Evolutionary conservation across 2,888 invertebrate species (phyloP), one percentile per base, ranked within the genome.

Genomic region (Morpho deidamia): DNA sequence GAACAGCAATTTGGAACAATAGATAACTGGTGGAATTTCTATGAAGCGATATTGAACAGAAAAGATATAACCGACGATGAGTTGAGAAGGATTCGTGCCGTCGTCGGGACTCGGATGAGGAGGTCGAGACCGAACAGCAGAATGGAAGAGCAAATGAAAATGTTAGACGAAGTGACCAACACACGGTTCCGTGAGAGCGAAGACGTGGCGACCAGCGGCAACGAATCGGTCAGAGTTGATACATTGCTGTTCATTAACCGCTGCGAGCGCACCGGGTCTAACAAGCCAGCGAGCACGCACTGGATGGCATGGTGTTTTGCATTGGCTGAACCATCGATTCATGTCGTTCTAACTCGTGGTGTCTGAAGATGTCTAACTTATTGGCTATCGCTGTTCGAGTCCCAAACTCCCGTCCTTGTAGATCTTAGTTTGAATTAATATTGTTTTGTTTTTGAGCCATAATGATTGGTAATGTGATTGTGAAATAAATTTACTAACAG

Each of bases 21-120:
- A 11, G 90, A 90, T 50, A 83, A 83, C 58, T 90, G 90, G 90
- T 90, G 90, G 90, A 73, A 68, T 1, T 83, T 86, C 43, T 90
- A 90, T 68, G 88, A 90, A 65, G 72, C 76, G 0, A 78, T 89
- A 5, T 48, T 88, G 0, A 83, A 79, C 40, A 83, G 78, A 2
- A 67, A 70, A 8, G 74, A 78, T 5, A 72, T 74, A 0, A 71
- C 72, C 0, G 76, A 71, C 2, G 80, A 83, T 49, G 82, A 85
- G 0, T 55, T 81, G 11, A 74, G 65, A 49, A 68, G 79, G 11
- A 74, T 86, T 0, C 61, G 74, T 7, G 69, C 76, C 0, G 74
- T 83, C 0, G 71, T 84, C 0, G 74, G 75, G 45, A 70, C 69
- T 33, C 71, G 79, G 52, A 75, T 68, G 0, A 65, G 75, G 7